phyloP scores from a whole-genome alignment of 2,888 invertebrate species.

The Frankliniella intonsa region DNA sequence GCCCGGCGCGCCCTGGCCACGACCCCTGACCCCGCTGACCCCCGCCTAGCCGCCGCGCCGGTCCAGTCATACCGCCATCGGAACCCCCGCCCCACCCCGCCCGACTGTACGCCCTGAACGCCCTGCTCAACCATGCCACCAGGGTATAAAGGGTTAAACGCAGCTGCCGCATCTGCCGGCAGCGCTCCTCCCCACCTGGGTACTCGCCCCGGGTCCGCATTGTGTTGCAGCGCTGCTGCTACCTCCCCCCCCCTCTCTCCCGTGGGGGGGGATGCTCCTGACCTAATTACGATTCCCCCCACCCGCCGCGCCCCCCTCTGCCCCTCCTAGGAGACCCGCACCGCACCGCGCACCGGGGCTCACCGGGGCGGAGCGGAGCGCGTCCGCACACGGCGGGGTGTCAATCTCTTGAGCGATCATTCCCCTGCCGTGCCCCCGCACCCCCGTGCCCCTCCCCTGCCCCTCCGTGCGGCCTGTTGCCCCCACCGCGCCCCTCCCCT shows the following conservation, averaged over 20 bases:
- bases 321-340: conserved; percentile 46
- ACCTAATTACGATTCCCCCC: background rate
- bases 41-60: background rate
- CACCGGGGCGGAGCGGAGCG: conserved; percentile 43
- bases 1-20: background rate
- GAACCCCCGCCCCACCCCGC: too few species aligned
- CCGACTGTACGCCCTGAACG: too few species aligned
- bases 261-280: conserved; percentile 2
- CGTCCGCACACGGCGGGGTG: conserved; percentile 43
- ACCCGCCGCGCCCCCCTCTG: conserved; percentile 45
- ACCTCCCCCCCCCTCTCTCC: too few species aligned
- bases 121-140: too few species aligned
- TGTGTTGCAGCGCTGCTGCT: too few species aligned
- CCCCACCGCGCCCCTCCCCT: conserved; percentile 34
- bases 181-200: too few species aligned
- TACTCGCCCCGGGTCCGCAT: too few species aligned
- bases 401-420: conserved; percentile 6
- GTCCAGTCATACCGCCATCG: too few species aligned
- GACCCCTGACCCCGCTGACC: too few species aligned
- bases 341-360: conserved; percentile 44
- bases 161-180: too few species aligned
- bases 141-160: too few species aligned
- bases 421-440: conserved; percentile 38
- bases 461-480: conserved; percentile 45
- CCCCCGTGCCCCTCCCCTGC: conserved; percentile 48